Percentiles rank a stretch among this genome's conserved stretches.
Conservation (phyloP, 2,888 invertebrate genomes). For the Stratiomys singularior region DNA sequence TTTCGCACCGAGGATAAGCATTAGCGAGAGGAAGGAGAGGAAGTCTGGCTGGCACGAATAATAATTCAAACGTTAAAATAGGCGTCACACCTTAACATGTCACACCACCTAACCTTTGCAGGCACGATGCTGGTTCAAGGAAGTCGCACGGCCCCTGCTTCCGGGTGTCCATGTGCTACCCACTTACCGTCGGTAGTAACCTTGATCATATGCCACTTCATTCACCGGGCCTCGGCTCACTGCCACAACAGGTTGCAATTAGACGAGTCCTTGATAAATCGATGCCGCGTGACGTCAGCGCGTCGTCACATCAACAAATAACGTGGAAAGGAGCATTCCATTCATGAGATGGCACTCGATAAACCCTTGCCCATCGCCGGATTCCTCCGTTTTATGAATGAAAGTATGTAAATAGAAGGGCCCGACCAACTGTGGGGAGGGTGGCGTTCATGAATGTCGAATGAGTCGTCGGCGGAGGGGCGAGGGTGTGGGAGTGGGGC, state of each 20-base stretch:
- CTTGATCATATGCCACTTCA: neutral
- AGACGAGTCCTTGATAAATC: neutral
- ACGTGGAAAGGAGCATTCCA: neutral
- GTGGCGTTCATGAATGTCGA: neutral
- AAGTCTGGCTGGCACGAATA: too few relatives aligned
- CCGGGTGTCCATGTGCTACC: too few relatives aligned
- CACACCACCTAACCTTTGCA: too few relatives aligned
- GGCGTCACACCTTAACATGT: too few relatives aligned
- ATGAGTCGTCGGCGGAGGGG: neutral
- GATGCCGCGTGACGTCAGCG: neutral
- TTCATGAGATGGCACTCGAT: neutral
- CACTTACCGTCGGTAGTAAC: neutral
- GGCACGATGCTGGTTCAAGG: too few relatives aligned
- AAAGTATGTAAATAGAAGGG: neutral
- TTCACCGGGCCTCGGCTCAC: too few relatives aligned
- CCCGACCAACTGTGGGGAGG: neutral
- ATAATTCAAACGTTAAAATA: too few relatives aligned
- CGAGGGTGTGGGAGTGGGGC: too few relatives aligned
- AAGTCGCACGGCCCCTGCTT: too few relatives aligned
- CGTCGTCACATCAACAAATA: neutral
- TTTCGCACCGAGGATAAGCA: too few relatives aligned
- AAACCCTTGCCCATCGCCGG: neutral
- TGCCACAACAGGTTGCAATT: neutral
- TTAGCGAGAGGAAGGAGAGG: too few relatives aligned
- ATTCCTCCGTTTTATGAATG: neutral